Evolutionary conservation across 2,888 invertebrate species (phyloP), one percentile per base, ranked within the genome.

Genomic region (Amaurobius ferox): DNA sequence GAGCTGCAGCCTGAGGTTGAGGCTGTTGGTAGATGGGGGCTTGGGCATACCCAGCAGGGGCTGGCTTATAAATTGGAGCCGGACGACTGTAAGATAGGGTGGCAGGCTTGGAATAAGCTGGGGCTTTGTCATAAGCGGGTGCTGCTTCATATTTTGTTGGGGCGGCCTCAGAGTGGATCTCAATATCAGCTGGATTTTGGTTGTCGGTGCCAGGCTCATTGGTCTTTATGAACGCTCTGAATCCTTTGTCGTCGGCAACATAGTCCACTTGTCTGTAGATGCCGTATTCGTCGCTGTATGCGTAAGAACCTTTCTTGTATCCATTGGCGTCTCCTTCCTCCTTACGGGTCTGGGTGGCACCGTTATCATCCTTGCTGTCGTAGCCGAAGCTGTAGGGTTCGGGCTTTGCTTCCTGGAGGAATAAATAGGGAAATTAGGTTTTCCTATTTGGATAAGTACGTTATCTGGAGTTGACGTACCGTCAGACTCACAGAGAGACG

Each of bases 331-430:
- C 88, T 13, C 88, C 86, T 67, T 87, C 87, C 39, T 88, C 88
- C 23, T 88, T 87, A 28, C 86, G 86, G 74, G 72, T 81, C 32
- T 66, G 44, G 16, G 73, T 72, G 55, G 72, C 73, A 23, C 87
- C 87, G 67, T 88, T 74, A 44, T 88, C 88, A 26, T 88, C 88
- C n/a, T 88, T 86, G 29, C 87, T 86, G 23, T 88, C 87, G 67
- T 88, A 88, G 7, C 88, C 88, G 55, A 88, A 88, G 64, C 79
- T 87, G 64, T 88, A 88, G 23, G 89, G 89, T 29, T 83, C 88
- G 23, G 89, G 88, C 61, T 86, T 86, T 26, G 71, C 85, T 55
- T 85, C 78, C 85, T 72, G 40, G 9, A 40, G 29, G 11, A 35
- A 11, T 7, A 35, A 35, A 35, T 7, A 11, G 6, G 11, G 6